Evolutionary conservation across 2,888 invertebrate genomes (phyloP), one percentile per base, ranked within the genome.

Genomic region (Limnephilus lunatus): DNA sequence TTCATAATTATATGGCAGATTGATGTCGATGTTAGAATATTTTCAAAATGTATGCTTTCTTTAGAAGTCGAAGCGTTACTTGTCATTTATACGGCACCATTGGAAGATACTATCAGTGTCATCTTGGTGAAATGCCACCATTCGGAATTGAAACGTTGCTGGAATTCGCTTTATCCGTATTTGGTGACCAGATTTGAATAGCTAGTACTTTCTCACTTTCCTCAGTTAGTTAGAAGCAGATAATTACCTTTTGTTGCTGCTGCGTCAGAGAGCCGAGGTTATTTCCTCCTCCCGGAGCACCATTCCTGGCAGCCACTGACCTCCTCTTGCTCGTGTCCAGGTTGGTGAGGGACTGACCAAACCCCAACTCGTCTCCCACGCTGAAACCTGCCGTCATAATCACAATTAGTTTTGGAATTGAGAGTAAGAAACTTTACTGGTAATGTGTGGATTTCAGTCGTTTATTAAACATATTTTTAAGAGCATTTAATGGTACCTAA

Each of bases 351-450:
- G 98, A 98, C 94, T 98, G 98, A 94, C 97, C 97, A 94, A 98
- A 98, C 44, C 98, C 98, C 93, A 98, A 95, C 95, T 98, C 98
- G 94, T 98, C 98, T 30, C 98, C 98, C 30, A 98, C 95, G 94
- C 98, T 98, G 95, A 98, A 98, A 94, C 98, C 98, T 98, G 96
- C 92, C 11, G 7, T 44, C 1, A 86, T n/a, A 48, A 86, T 30
- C 5, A 68, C 9, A 9, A 68, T 82, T 82, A 82, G 82, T 82
- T 82, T 31, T 82, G 32, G 32, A 82, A 68, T 68, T 25, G 68
- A 25, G 7, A n/a, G 25, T n/a, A 68, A 68, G 68, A n/a, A 9
- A 25, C 48, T 25, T 9, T 48, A 35, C 31, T 85, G 31, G 25
- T 12, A 12, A 2, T 7, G 15, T 35, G 31, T 15, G 19, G 19